phyloP scores from a whole-genome alignment of 2,888 invertebrate species.

The Habroteleia sp. region DNA sequence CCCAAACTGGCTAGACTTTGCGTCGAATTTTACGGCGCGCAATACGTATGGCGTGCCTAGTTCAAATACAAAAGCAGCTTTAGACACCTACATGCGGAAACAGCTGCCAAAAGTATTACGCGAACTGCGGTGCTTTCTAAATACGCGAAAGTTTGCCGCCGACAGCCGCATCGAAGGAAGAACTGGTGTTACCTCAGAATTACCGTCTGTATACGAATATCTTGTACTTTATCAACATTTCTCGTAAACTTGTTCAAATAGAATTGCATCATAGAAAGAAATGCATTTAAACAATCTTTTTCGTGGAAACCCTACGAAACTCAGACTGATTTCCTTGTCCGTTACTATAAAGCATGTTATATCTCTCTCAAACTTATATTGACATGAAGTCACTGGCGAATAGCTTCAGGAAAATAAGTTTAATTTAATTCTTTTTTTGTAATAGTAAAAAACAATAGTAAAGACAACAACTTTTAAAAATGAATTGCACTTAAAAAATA shows the following conservation, averaged over 20 bases:
- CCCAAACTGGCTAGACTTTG: conserved; percentile 68
- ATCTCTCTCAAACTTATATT: too few relatives aligned
- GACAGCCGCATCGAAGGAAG: conserved; percentile 45
- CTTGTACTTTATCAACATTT: conserved; percentile 51
- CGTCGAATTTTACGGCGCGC: conserved; percentile 64
- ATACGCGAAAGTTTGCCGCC: conserved; percentile 60
- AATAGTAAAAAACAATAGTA: too few relatives aligned
- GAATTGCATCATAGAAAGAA: conserved; percentile 42
- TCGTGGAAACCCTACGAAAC: conserved; percentile 1
- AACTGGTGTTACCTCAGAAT: conserved; percentile 53
- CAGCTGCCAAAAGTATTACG: conserved; percentile 76
- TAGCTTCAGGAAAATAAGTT: too few relatives aligned
- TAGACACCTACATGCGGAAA: conserved; percentile 61
- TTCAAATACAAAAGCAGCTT: conserved; percentile 59
- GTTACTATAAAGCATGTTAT: too few relatives aligned
- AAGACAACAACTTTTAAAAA: too few relatives aligned
- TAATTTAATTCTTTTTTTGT: too few relatives aligned
- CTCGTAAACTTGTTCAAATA: conserved; percentile 47
- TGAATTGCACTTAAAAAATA: too few relatives aligned
- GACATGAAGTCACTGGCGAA: too few relatives aligned
- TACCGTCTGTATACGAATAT: conserved; percentile 48
- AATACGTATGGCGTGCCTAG: conserved; percentile 62
- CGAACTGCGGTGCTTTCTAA: conserved; percentile 67
- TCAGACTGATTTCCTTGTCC: background rate
- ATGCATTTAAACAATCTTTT: conserved; percentile 24